phyloP scores from a whole-genome alignment of 1,140 invertebrate species.

The Asobara japonica region DNA sequence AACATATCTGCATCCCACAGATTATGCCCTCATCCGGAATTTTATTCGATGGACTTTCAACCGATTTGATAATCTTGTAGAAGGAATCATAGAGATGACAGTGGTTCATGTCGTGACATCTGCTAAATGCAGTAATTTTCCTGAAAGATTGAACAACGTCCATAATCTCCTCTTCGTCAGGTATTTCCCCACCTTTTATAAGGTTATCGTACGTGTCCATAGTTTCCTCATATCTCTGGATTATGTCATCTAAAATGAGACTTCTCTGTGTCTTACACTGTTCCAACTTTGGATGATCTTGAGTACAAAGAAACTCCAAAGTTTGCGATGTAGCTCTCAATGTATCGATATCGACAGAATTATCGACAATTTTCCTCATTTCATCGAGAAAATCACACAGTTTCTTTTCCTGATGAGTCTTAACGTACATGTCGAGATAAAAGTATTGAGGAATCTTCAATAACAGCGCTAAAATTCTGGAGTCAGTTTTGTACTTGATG shows the following conservation, averaged over 20 bases:
- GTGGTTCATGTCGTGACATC: conserved; percentile 90
- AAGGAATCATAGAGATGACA: conserved; percentile 91
- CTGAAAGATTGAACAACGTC: conserved; percentile 88
- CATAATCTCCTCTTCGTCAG: conserved; percentile 97
- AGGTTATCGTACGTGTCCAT: conserved; percentile 83
- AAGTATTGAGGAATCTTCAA: conserved; percentile 95
- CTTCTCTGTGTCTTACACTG: conserved; percentile 87
- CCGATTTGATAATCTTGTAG: conserved; percentile 82
- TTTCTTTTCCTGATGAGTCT: conserved; percentile 89
- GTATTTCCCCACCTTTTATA: conserved; percentile 85
- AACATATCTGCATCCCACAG: conserved; percentile 87
- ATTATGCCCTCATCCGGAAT: conserved; percentile 79
- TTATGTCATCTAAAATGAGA: conserved; percentile 89
- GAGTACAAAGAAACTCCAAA: conserved; percentile 88
- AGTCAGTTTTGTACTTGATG: conserved; percentile 94
- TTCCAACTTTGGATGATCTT: conserved; percentile 88
- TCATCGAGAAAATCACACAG: conserved; percentile 82
- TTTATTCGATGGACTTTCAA: conserved; percentile 63
- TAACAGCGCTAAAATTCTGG: conserved; percentile 94
- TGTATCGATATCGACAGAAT: conserved; percentile 93
- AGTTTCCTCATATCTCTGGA: conserved; percentile 88
- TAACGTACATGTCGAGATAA: conserved; percentile 96
- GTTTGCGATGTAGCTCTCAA: conserved; percentile 93
- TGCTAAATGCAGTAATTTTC: conserved; percentile 91
- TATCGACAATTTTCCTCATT: conserved; percentile 84